Percentiles rank a stretch among this genome's conserved stretches.
phyloP scores from a whole-genome alignment of 2,888 invertebrate species.

The Aquatica leii region DNA sequence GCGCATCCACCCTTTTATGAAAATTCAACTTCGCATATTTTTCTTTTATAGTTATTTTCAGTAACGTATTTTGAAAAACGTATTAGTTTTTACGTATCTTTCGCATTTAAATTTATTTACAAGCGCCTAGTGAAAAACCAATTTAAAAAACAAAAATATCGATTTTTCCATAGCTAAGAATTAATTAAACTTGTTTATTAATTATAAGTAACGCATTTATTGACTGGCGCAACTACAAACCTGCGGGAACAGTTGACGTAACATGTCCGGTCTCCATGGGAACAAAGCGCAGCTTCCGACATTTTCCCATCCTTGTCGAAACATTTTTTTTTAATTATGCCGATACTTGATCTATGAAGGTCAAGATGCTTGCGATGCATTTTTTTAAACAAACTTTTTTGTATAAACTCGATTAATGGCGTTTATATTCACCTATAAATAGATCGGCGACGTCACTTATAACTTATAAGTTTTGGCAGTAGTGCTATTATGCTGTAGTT shows the following conservation, averaged over 20 bases:
- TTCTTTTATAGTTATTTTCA: constrained; percentile 1
- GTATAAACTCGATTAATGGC: constrained; percentile 18
- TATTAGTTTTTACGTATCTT: not conserved
- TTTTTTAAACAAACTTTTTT: constrained; percentile 19
- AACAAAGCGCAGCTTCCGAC: constrained; percentile 39
- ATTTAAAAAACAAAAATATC: not conserved
- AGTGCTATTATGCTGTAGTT: constrained; percentile 18
- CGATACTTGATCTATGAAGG: constrained; percentile 24
- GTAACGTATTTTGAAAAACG: not conserved
- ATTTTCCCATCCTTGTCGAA: constrained; percentile 30
- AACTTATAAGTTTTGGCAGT: constrained; percentile 11
- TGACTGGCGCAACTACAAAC: constrained; percentile 29
- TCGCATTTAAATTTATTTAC: no score
- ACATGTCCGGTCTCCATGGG: constrained; percentile 41
- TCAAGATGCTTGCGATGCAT: constrained; percentile 21
- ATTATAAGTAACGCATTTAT: constrained; percentile 13
- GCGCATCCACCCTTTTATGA: constrained; percentile 36
- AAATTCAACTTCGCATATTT: constrained; percentile 14
- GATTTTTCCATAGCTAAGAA: not conserved
- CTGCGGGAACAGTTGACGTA: constrained; percentile 34
- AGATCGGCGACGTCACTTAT: constrained; percentile 14
- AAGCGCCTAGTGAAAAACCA: no score
- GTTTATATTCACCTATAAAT: constrained; percentile 21
- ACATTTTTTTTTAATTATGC: constrained; percentile 29
- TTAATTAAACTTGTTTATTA: not conserved